Evolutionary conservation across 2,888 invertebrate species (phyloP).

Genomic region (Poecilus cupreus): DNA sequence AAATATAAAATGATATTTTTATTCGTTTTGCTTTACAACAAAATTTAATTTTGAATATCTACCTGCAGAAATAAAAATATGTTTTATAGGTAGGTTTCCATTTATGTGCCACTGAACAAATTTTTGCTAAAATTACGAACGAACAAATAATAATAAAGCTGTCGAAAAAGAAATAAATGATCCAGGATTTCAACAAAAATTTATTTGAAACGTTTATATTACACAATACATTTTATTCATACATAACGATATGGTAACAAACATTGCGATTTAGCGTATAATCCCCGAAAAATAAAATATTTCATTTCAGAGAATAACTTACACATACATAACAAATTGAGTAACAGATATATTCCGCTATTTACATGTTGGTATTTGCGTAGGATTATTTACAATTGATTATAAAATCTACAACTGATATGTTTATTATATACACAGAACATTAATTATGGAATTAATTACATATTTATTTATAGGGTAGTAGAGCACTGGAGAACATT

Average conservation of each 20-base stretch:
- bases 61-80: no score
- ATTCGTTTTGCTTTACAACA: no score
- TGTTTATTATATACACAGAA: not conserved
- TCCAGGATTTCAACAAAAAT: not conserved
- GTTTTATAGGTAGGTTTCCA: no score
- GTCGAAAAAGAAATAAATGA: not conserved
- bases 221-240: not conserved
- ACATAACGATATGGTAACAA: not conserved
- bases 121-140: not conserved
- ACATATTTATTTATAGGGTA: no score
- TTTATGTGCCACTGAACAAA: no score
- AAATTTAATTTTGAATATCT: no score
- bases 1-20: no score
- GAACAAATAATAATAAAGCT: not conserved
- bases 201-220: not conserved
- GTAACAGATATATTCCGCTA: no score
- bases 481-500: no score
- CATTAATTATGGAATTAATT: not conserved
- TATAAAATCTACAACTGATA: slow-evolving; percentile 5
- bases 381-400: not conserved
- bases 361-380: not conserved
- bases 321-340: no score
- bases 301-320: not conserved
- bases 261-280: not conserved
- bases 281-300: not conserved